Evolutionary conservation across 1,140 invertebrate genomes (phyloP).

Genomic region (Pseudomyrmex flavicornis): DNA sequence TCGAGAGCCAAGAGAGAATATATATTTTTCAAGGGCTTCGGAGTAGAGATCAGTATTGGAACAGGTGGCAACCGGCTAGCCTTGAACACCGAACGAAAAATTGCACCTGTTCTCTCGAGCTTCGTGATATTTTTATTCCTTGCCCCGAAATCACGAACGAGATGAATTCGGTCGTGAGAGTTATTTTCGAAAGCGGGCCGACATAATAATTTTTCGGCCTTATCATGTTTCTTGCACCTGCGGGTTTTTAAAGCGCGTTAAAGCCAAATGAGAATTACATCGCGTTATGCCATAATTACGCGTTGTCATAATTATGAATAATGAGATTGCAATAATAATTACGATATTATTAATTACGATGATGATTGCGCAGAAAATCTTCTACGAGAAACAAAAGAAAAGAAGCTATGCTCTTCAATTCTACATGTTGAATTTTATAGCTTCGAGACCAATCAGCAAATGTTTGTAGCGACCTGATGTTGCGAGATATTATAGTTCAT

Average conservation of each 20-base stretch:
- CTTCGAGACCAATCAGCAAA: no score
- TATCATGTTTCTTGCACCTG: conserved; percentile 43
- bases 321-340: conserved; percentile 35
- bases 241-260: conserved; percentile 18
- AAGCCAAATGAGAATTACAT: conserved; percentile 30
- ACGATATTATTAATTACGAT: conserved; percentile 27
- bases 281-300: conserved; percentile 14
- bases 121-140: conserved; percentile 56
- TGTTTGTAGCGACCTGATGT: conserved; percentile 40
- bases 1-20: neutral
- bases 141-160: conserved; percentile 37
- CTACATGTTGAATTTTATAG: no score
- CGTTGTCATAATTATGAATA: conserved; percentile 15
- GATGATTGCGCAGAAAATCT: conserved; percentile 7
- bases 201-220: conserved; percentile 56
- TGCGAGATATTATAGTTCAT: conserved; percentile 61
- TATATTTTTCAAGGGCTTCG: conserved; percentile 62
- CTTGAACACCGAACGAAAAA: conserved; percentile 70
- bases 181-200: conserved; percentile 42
- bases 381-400: neutral
- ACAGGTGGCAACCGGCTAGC: conserved; percentile 74
- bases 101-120: conserved; percentile 66
- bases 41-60: conserved; percentile 64
- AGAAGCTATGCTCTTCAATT: neutral
- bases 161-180: conserved; percentile 31